Percentiles rank a stretch among this genome's conserved stretches.
Conservation (phyloP, 1,140 invertebrate genomes). For the Drosophila willistoni region DNA sequence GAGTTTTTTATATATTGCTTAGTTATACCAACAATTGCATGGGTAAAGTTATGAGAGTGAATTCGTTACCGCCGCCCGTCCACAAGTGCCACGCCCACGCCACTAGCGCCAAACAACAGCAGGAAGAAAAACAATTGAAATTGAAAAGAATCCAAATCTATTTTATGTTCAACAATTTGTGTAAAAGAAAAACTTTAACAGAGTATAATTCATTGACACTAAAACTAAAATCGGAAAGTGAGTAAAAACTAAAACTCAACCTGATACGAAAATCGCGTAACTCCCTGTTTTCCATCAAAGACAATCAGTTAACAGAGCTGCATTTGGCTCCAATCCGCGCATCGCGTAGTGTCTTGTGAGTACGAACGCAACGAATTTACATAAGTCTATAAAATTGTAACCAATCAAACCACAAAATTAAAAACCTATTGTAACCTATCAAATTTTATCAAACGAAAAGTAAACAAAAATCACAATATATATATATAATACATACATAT, state of each 20-base stretch:
- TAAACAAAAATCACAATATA: not conserved
- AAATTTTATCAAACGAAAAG: too few relatives aligned
- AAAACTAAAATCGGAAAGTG: constrained; percentile 55
- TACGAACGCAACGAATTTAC: constrained; percentile 2
- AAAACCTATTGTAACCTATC: too few relatives aligned
- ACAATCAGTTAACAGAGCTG: not conserved
- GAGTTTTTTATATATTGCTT: constrained; percentile 40
- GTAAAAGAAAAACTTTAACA: constrained; percentile 77
- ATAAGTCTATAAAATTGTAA: not conserved
- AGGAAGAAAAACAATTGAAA: constrained; percentile 66
- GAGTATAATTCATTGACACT: constrained; percentile 69
- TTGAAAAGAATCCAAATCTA: constrained; percentile 76
- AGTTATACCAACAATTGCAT: constrained; percentile 59
- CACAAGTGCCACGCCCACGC: constrained; percentile 65
- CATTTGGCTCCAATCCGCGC: not conserved
- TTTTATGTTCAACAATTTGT: constrained; percentile 82
- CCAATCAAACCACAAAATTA: constrained; percentile 9
- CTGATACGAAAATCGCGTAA: not conserved
- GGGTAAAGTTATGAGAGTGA: constrained; percentile 82
- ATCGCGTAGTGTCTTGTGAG: not conserved
- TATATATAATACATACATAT: not conserved
- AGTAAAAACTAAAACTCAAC: constrained; percentile 28
- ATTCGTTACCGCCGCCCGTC: constrained; percentile 64
- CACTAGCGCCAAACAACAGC: constrained; percentile 42
- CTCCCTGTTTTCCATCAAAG: too few relatives aligned